Evolutionary conservation across 2,888 invertebrate genomes (phyloP), one percentile per base, ranked within the genome.

Genomic region (Tetragonisca angustula): DNA sequence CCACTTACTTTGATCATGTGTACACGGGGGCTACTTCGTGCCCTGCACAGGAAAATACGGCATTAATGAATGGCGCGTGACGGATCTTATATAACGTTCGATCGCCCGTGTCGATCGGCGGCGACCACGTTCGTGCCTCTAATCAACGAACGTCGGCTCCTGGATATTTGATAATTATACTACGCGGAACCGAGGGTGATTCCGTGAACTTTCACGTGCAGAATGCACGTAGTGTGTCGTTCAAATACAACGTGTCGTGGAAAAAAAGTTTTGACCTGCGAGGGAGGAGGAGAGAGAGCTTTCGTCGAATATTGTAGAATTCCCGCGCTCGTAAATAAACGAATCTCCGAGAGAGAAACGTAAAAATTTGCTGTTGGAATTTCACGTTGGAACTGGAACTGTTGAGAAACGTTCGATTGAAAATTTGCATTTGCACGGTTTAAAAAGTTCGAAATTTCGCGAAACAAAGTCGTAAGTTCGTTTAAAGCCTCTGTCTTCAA

Each of bases 1-100:
- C 70, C 69, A 72, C 73, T 81, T 77, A 71, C 67, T 81, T 75
- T 77, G 81, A 78, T 76, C 76, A 73, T 77, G 80, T 68, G 27
- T 75, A 21, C 36, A 24, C 43, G 27, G 32, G 9, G 11, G 24
- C 32, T 52, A 27, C n/a, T 67, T 62, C 43, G 43, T 62, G 15
- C 13, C 43, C 9, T 9, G 27, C n/a, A 59, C 24, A 68, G n/a
- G 70, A 61, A 27, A 64, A 61, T 21, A 36, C 36, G 19, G 19
- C 27, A 67, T 74, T 69, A 59, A 76, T 50, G 62, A 76, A 56
- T 62, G n/a, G 9, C 49, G 52, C 24, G 24, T 56, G 54, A 21
- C 75, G 36, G n/a, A 76, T 81, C 49, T 62, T 62, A 27, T 2
- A 32, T 75, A 72, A 68, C 36, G 61, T 67, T 52, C 15, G 21